Evolutionary conservation across 2,113 vertebrate species (phyloP), one percentile per base, ranked within the genome.

Genomic region (Neogobius melanostomus): DNA sequence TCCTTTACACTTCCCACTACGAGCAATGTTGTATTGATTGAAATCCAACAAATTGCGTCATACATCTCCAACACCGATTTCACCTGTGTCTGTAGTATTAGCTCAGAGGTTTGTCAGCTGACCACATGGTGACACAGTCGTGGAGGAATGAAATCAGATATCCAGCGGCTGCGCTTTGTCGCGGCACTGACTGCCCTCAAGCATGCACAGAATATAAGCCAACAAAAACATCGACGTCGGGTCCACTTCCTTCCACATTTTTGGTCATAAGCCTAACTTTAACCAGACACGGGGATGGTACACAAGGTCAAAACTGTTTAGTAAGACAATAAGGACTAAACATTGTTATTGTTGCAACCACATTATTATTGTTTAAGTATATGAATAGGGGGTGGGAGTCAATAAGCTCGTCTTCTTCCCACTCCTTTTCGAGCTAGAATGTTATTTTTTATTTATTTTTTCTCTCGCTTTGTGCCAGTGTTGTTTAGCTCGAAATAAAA

Each of bases 71-170:
- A 44, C 49, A 64, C 69, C 66, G 28, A 5, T 5, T 63, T 51
- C 42, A 75, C 72, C 56, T 59, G 57, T 47, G 74, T 72, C 80
- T 83, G 72, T 63, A 62, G 67, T 66, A 61, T 64, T 76, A 62
- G 69, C 50, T 57, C 43, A 74, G 28, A 68, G 42, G 53, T 15
- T 49, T 65, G 63, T 43, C 80, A 82, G 71, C 53, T 80, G 70
- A 59, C 45, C 71, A 67, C 67, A 66, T 51, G 49, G 50, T 21
- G 16, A 56, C 66, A 59, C 16, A 75, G 46, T 56, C 3, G 57
- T 51, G 65, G 76, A 48, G 76, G 53, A 80, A 66, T 72, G 68
- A 68, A 66, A 82, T 81, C 69, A 66, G 75, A 85, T 82, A 76
- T 75, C 67, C 48, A 66, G 81, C 69, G 71, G 68, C 74, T 72